phyloP scores from a whole-genome alignment of 2,113 vertebrate species.

The Pterocles orientalis region DNA sequence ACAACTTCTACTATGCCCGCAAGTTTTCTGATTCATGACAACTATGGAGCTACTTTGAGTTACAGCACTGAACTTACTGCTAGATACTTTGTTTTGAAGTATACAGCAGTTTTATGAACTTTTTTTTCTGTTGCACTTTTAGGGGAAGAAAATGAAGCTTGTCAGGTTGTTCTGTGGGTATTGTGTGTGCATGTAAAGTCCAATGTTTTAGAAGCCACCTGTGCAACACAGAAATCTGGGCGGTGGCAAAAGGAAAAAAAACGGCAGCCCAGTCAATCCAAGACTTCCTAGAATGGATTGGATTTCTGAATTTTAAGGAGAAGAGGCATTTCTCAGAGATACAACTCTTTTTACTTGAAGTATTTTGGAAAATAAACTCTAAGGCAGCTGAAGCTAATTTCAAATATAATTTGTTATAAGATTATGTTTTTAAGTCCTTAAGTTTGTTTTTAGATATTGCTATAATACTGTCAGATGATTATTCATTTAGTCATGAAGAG shows the following conservation, averaged over 20 bases:
- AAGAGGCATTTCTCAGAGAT: not conserved
- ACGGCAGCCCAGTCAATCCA: not conserved
- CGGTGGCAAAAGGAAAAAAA: not conserved
- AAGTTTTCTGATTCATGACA: not conserved
- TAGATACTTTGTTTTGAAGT: not conserved
- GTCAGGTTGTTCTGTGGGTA: not conserved
- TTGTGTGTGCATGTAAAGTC: not conserved
- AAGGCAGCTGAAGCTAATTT: not conserved
- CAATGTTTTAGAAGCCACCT: not conserved
- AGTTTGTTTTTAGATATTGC: not conserved
- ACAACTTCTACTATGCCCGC: not conserved
- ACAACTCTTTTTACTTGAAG: not conserved
- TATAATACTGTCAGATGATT: not conserved
- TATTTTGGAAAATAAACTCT: not conserved
- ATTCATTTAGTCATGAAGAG: not conserved
- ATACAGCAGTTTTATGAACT: not conserved
- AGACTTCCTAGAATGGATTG: too few species aligned
- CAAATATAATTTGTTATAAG: not conserved
- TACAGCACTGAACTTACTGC: not conserved
- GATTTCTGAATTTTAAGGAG: not conserved
- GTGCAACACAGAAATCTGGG: not conserved
- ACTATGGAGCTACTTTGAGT: not conserved
- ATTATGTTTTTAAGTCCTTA: not conserved
- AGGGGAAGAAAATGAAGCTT: not conserved
- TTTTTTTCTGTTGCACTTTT: not conserved